Evolutionary conservation across 2,888 invertebrate genomes (phyloP).

Genomic region (Andrena flavipes): DNA sequence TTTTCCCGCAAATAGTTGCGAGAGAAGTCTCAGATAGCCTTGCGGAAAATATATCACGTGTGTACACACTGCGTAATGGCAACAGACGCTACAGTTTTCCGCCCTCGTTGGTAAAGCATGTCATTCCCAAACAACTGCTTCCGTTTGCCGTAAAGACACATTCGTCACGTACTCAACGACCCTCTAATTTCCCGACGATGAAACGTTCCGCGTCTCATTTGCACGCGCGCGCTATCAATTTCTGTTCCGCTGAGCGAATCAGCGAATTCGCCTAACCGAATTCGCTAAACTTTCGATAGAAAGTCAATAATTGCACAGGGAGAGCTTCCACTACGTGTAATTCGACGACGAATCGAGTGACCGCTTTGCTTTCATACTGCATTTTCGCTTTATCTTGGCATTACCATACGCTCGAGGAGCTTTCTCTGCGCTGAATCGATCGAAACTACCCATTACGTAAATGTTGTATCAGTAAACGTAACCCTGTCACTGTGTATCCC

Average conservation of each 20-base stretch:
- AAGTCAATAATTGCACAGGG: constrained; percentile 71
- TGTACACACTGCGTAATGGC: too few species aligned
- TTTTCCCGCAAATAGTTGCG: too few species aligned
- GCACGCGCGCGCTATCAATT: constrained; percentile 68
- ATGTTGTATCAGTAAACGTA: constrained; percentile 53
- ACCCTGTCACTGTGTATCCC: background rate
- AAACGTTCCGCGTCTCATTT: constrained; percentile 58
- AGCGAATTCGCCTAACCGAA: constrained; percentile 59
- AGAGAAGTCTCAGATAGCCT: too few species aligned
- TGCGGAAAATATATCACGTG: too few species aligned
- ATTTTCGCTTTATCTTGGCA: constrained; percentile 68
- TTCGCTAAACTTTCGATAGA: constrained; percentile 70
- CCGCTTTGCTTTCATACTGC: constrained; percentile 70
- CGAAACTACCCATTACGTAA: constrained; percentile 50
- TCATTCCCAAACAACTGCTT: constrained; percentile 7
- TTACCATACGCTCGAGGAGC: constrained; percentile 35
- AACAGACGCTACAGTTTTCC: too few species aligned
- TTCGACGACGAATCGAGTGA: constrained; percentile 65
- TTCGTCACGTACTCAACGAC: constrained; percentile 24
- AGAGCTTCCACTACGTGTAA: constrained; percentile 58
- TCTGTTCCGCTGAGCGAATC: constrained; percentile 49
- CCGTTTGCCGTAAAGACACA: constrained; percentile 8
- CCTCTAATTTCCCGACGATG: constrained; percentile 54
- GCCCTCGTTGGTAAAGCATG: background rate
- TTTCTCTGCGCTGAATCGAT: constrained; percentile 44